Conservation (phyloP, 2,888 invertebrate genomes). For the Epiblema foenella region DNA sequence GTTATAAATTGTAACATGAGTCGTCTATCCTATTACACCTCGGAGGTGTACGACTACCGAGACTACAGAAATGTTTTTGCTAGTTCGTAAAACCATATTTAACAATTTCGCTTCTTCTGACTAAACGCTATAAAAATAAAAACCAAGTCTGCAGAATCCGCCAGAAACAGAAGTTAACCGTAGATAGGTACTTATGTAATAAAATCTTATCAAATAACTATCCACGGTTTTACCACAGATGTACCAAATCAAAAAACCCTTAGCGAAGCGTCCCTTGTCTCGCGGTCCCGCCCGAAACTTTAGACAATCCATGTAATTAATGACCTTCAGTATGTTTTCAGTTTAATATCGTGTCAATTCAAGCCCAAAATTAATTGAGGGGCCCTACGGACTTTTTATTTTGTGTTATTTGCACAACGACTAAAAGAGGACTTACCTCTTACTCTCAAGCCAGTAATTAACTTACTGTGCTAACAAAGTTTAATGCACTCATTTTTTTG, state of each 20-base stretch:
- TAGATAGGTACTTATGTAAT: too few relatives aligned
- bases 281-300: constrained; percentile 17
- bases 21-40: too few relatives aligned
- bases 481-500: too few relatives aligned
- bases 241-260: not conserved
- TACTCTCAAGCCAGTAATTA: not conserved
- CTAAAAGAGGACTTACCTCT: not conserved
- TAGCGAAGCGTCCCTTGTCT: not conserved
- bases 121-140: too few relatives aligned
- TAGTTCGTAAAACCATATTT: too few relatives aligned
- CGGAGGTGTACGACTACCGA: too few relatives aligned
- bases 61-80: too few relatives aligned
- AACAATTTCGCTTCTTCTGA: too few relatives aligned
- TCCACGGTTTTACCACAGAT: not conserved
- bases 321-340: not conserved
- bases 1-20: too few relatives aligned
- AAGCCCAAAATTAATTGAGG: too few relatives aligned
- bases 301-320: not conserved
- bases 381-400: not conserved
- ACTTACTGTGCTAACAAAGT: not conserved
- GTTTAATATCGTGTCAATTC: not conserved
- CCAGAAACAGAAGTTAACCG: too few relatives aligned
- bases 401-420: not conserved
- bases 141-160: too few relatives aligned
- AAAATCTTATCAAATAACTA: not conserved